Percentiles rank a stretch among this genome's conserved stretches.
phyloP scores from a whole-genome alignment of 2,888 invertebrate genomes.

The Labia minor region DNA sequence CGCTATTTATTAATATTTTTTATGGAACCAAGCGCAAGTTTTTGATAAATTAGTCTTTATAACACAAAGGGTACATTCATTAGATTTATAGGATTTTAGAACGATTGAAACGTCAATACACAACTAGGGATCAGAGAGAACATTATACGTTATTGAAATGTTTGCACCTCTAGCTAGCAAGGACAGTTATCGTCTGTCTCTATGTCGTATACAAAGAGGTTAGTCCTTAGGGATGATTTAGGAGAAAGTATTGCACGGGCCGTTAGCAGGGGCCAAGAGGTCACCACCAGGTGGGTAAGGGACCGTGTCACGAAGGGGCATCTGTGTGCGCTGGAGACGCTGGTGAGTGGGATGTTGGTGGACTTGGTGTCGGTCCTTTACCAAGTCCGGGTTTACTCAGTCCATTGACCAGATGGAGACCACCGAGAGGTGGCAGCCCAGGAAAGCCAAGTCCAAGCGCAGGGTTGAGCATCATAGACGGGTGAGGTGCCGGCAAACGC shows the following conservation, averaged over 20 bases:
- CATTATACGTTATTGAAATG: not conserved
- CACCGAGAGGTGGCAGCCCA: not conserved
- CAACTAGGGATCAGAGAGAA: not conserved
- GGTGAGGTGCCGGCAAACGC: constrained; percentile 42
- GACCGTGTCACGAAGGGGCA: not conserved
- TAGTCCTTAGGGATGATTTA: not conserved
- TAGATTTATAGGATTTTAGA: not conserved
- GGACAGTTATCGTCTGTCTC: not conserved
- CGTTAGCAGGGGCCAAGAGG: not conserved
- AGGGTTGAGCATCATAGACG: constrained; percentile 22
- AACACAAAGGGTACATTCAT: not conserved
- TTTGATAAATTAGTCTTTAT: not conserved
- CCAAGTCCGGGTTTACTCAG: not conserved
- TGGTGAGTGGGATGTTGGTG: not conserved
- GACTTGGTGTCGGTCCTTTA: not conserved
- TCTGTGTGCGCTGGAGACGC: not conserved
- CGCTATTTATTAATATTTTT: not conserved
- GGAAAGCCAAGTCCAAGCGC: not conserved
- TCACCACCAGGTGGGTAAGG: not conserved
- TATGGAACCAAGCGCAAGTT: not conserved
- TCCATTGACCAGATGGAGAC: not conserved
- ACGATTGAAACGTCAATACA: not conserved
- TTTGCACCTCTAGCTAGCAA: not conserved
- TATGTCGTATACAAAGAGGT: constrained; percentile 4
- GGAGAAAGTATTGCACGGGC: not conserved